Conservation (phyloP, 1,140 invertebrate genomes). For the Eulimnadia texana region DNA sequence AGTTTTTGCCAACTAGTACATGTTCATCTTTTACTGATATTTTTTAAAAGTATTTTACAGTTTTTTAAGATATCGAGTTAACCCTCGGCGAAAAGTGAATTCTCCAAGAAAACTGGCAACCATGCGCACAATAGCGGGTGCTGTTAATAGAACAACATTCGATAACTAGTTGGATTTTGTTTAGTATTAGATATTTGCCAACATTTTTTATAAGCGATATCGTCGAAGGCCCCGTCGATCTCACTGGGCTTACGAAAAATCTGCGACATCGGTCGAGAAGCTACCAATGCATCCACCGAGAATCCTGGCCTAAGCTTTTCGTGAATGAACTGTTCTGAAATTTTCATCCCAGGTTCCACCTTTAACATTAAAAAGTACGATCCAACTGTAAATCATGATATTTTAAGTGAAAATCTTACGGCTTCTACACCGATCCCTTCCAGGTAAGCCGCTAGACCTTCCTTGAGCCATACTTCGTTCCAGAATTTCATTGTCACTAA, state of each 20-base stretch:
- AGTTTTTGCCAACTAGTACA: too few relatives aligned
- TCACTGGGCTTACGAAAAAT: slow-evolving; percentile 75
- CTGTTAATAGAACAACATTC: too few relatives aligned
- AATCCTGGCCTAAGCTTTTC: slow-evolving; percentile 68
- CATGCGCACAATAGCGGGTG: slow-evolving; percentile 82
- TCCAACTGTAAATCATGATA: slow-evolving; percentile 1
- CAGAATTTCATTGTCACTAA: slow-evolving; percentile 48
- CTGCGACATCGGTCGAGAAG: slow-evolving; percentile 81
- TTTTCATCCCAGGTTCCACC: slow-evolving; percentile 72
- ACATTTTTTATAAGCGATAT: slow-evolving; percentile 85
- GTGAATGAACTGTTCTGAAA: slow-evolving; percentile 64
- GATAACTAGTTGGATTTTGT: neutral
- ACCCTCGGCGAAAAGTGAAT: slow-evolving; percentile 61
- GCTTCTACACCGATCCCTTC: slow-evolving; percentile 24
- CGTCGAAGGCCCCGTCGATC: slow-evolving; percentile 85
- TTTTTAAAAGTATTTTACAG: slow-evolving; percentile 38
- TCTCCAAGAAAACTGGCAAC: slow-evolving; percentile 80
- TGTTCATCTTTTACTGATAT: too few relatives aligned
- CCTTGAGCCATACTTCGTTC: slow-evolving; percentile 35
- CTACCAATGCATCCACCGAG: slow-evolving; percentile 62
- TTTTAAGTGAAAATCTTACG: slow-evolving; percentile 22
- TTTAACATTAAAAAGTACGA: slow-evolving; percentile 59
- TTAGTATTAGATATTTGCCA: too few relatives aligned
- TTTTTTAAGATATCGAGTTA: slow-evolving; percentile 56
- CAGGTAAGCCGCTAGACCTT: slow-evolving; percentile 33